Evolutionary conservation across 2,113 vertebrate species (phyloP).

Genomic region (Tragelaphus scriptus): DNA sequence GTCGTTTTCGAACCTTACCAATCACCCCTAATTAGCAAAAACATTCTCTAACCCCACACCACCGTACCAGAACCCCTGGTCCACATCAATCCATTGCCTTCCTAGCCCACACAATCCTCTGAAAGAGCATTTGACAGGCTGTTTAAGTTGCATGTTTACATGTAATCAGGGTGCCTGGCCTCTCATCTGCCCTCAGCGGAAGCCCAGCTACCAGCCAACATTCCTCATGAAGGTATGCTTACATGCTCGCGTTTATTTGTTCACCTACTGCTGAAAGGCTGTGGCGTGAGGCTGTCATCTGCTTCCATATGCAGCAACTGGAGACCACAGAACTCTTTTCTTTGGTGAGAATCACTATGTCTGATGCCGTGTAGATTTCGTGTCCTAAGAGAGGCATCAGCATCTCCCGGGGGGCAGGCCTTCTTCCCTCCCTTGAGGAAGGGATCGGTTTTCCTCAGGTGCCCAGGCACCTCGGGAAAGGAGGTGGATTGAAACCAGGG

Average conservation of each 20-base stretch:
- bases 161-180: background rate
- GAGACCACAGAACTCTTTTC: background rate
- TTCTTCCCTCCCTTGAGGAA: background rate
- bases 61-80: background rate
- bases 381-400: background rate
- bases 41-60: background rate
- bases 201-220: background rate
- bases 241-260: background rate
- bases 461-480: background rate
- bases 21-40: background rate
- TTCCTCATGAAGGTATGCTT: background rate
- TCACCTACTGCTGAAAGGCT: background rate
- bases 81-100: background rate
- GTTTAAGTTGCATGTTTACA: background rate
- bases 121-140: background rate
- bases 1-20: background rate
- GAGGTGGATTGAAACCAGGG: background rate
- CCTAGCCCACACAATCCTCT: background rate
- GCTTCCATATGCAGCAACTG: background rate
- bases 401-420: too few species aligned
- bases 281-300: background rate
- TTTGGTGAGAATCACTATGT: background rate
- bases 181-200: background rate
- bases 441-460: background rate
- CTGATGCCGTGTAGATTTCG: background rate